Conservation (phyloP, 35 echinoderm and acorn worm species). For the Apostichopus japonicus region DNA sequence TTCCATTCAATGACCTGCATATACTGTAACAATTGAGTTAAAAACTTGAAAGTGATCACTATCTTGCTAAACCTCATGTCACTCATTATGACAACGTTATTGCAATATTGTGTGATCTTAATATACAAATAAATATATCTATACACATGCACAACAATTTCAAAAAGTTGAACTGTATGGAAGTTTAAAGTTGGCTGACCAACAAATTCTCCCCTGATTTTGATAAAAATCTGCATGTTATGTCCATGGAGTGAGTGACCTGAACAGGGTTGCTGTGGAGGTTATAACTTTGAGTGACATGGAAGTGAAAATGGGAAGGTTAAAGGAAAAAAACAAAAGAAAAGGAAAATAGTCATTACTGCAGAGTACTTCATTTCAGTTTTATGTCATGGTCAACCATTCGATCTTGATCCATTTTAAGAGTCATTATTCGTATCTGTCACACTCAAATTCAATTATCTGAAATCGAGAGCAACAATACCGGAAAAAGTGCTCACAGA, state of each 20-base stretch:
- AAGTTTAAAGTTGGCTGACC: no score
- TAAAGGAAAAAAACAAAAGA: background rate
- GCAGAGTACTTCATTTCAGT: background rate
- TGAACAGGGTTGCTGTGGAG: no score
- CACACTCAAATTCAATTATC: background rate
- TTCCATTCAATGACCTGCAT: background rate
- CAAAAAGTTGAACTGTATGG: no score
- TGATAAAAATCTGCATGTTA: no score
- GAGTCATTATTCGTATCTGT: background rate
- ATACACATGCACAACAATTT: no score
- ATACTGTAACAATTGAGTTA: background rate
- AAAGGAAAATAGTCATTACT: background rate
- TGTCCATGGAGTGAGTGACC: no score
- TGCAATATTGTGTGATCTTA: no score
- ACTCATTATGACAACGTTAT: no score
- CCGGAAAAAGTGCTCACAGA: background rate
- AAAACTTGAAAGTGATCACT: background rate
- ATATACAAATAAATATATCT: no score
- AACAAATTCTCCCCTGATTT: no score
- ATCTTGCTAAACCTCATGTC: no score
- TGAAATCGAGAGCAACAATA: background rate
- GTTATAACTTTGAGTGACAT: background rate
- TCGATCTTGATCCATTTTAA: background rate
- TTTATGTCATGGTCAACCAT: background rate
- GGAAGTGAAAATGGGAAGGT: background rate